phyloP scores from a whole-genome alignment of 2,113 vertebrate species.

The Pimephales promelas region DNA sequence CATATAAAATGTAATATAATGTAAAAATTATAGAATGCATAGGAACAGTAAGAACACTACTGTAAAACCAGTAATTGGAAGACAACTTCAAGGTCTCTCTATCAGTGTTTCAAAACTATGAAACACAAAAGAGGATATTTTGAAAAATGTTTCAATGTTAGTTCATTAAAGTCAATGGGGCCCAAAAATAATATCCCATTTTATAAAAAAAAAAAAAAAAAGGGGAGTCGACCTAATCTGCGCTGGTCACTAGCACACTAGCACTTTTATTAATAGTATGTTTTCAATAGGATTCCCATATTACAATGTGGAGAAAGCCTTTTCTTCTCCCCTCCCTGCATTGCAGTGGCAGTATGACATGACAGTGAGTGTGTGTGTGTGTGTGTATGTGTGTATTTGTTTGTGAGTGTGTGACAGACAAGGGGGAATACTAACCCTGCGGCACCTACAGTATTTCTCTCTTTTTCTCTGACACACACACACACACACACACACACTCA shows the following conservation, averaged over 20 bases:
- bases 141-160: too few relatives aligned
- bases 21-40: too few relatives aligned
- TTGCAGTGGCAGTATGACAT: conserved; percentile 64
- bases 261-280: too few relatives aligned
- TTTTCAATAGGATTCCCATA: neutral
- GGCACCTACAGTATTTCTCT: neutral
- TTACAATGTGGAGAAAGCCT: conserved; percentile 5
- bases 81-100: too few relatives aligned
- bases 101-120: neutral
- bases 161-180: neutral
- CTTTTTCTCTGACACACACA: conserved; percentile 4
- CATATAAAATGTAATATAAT: too few relatives aligned
- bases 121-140: neutral
- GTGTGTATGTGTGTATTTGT: conserved; percentile 44
- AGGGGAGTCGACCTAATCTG: neutral
- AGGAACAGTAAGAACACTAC: too few relatives aligned
- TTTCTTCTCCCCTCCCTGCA: conserved; percentile 61
- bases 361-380: conserved; percentile 51
- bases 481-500: neutral
- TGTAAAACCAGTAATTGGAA: too few relatives aligned
- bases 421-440: neutral
- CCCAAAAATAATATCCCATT: neutral
- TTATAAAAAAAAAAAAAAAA: too few relatives aligned
- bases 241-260: neutral
- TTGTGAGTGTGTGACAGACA: conserved; percentile 37